These are phyloP conservation scores for Sebastes kiyomatsui DNA, from an alignment of 2,797 vertebrate species.

Conservation along the genomic window DNA sequence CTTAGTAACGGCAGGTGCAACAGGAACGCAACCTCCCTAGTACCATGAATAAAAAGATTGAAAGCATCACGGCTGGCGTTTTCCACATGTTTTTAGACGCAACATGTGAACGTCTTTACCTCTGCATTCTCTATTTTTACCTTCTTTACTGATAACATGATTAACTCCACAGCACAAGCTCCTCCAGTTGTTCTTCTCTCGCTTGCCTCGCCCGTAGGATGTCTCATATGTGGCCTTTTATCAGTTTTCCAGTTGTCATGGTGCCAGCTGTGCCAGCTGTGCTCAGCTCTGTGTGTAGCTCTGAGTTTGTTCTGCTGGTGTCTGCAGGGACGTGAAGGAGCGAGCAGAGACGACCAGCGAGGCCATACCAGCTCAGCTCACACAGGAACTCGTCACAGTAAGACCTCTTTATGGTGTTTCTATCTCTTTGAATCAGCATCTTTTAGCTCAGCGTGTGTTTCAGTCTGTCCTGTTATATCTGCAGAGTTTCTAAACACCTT, in stretches of 20 bases:
- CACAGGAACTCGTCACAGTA: slow-evolving; percentile 84
- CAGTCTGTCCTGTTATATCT: too few species aligned
- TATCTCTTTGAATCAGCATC: too few species aligned
- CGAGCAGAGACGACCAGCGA: slow-evolving; percentile 64
- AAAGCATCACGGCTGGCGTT: background rate
- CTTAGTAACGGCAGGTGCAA: background rate
- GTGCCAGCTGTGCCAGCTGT: background rate
- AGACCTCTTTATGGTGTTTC: slow-evolving; percentile 52
- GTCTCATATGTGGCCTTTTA: too few species aligned
- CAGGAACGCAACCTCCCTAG: background rate
- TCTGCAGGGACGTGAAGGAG: slow-evolving; percentile 82
- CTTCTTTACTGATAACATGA: background rate
- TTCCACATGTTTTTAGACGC: background rate
- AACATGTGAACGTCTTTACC: background rate
- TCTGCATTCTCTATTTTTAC: background rate
- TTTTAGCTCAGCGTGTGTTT: too few species aligned
- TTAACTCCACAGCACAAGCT: background rate
- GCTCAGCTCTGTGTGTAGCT: background rate
- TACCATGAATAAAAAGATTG: background rate
- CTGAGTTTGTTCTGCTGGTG: slow-evolving; percentile 21
- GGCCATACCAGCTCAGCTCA: slow-evolving; percentile 75
- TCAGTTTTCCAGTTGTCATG: too few species aligned
- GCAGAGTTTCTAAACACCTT: too few species aligned
- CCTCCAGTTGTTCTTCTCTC: too few species aligned
- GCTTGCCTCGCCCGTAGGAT: too few species aligned